Percentiles rank a stretch among this genome's conserved stretches.
phyloP scores from a whole-genome alignment of 1,140 invertebrate species.

The Ceratitis capitata region DNA sequence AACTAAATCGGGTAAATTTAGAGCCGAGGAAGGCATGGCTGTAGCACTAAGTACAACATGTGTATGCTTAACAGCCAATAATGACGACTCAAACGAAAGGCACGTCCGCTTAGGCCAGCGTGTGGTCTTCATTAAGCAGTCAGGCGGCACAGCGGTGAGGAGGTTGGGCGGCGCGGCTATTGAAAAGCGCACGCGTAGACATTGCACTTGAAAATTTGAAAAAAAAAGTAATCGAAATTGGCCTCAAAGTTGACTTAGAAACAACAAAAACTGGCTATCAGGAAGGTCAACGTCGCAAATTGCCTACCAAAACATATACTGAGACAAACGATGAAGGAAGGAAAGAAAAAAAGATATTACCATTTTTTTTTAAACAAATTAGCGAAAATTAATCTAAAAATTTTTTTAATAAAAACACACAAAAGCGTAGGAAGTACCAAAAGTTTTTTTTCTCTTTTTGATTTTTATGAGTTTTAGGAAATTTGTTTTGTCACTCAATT shows the following conservation, averaged over 20 bases:
- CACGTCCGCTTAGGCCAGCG: not conserved
- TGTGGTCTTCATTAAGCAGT: not conserved
- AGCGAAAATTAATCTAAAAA: not conserved
- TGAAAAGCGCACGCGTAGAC: slow-evolving; percentile 7
- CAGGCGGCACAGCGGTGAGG: not conserved
- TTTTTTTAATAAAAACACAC: too few relatives aligned
- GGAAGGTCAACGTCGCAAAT: not conserved
- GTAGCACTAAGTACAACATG: not conserved
- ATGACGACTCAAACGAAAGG: not conserved
- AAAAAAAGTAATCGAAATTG: too few relatives aligned
- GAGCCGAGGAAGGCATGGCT: not conserved
- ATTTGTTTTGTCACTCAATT: not conserved
- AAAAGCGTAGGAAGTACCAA: slow-evolving; percentile 8
- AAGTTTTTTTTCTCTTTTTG: too few relatives aligned
- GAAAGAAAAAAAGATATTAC: not conserved
- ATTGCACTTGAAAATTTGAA: slow-evolving; percentile 21
- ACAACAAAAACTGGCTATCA: not conserved
- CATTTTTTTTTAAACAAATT: not conserved
- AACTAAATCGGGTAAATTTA: not conserved
- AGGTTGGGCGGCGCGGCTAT: not conserved
- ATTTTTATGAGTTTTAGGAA: not conserved
- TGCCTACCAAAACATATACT: not conserved
- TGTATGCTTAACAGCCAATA: not conserved
- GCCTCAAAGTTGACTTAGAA: not conserved
- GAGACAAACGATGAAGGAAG: not conserved